Evolutionary conservation across 2,888 invertebrate genomes (phyloP).

Genomic region (Atrina japonica): DNA sequence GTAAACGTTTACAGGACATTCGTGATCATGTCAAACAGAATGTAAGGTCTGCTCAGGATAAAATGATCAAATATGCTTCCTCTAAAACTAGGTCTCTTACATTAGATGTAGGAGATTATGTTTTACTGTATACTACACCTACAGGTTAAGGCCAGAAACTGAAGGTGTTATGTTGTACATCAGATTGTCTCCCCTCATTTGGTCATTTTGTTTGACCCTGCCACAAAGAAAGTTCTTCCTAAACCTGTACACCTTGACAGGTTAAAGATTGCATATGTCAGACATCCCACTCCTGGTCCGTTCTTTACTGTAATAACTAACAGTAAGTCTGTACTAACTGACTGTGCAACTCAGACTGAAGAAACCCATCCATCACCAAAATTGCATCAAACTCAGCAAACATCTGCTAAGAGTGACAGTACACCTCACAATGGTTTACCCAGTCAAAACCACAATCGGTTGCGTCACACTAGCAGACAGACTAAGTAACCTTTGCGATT

Average conservation of each 20-base stretch:
- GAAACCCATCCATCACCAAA: not conserved
- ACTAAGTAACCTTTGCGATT: conserved; percentile 11
- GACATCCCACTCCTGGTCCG: conserved; percentile 17
- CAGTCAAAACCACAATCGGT: too few relatives aligned
- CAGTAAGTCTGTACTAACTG: too few relatives aligned
- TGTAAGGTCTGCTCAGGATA: too few relatives aligned
- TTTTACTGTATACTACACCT: conserved; percentile 14
- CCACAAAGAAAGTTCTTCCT: conserved; percentile 11
- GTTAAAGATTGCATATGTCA: conserved; percentile 33
- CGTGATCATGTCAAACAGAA: too few relatives aligned
- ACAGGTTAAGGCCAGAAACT: conserved; percentile 29
- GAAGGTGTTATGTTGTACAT: conserved; percentile 12
- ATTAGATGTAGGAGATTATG: conserved; percentile 29
- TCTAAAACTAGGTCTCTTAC: not conserved
- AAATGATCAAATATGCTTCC: conserved; percentile 26
- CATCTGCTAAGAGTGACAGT: not conserved
- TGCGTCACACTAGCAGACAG: too few relatives aligned
- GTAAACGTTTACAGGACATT: conserved; percentile 9
- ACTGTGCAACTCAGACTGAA: not conserved
- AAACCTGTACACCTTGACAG: conserved; percentile 36
- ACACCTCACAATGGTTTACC: too few relatives aligned
- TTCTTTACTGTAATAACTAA: conserved; percentile 1
- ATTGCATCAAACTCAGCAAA: not conserved
- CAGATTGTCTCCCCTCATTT: conserved; percentile 24
- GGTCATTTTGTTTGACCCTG: conserved; percentile 8